These are phyloP conservation scores for Trachops cirrhosus DNA, from an alignment of 2,797 vertebrate genomes.

Conservation along the genomic window DNA sequence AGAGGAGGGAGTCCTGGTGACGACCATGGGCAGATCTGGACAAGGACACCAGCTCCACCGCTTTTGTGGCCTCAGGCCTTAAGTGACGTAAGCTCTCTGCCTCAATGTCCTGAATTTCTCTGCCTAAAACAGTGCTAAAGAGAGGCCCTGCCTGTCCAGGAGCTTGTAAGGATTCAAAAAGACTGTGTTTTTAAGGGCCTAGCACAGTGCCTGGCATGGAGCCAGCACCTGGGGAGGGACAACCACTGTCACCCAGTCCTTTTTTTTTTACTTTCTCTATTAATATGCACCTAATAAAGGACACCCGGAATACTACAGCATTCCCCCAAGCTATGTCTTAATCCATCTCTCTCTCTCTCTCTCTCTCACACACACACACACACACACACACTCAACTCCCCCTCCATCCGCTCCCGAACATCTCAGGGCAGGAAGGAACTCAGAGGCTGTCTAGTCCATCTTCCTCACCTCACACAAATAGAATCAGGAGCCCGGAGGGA, in stretches of 20 bases:
- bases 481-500: not conserved
- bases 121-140: not conserved
- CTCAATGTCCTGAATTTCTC: not conserved
- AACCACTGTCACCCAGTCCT: fast-evolving
- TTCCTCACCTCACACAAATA: conserved; percentile 16
- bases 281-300: not conserved
- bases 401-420: not conserved
- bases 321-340: not conserved
- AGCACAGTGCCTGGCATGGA: not conserved
- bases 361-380: too few species aligned
- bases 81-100: not conserved
- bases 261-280: not conserved
- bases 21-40: not conserved
- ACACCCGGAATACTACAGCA: not conserved
- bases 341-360: not conserved
- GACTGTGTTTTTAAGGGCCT: not conserved
- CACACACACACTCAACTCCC: not conserved
- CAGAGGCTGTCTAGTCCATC: not conserved
- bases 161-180: not conserved
- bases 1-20: not conserved
- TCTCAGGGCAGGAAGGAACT: not conserved
- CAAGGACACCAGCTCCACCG: not conserved
- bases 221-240: not conserved
- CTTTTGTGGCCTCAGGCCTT: not conserved
- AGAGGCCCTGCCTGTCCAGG: not conserved